A percentile compares a stretch with the other conserved stretches of the same genome.
Conservation (phyloP, 2,888 invertebrate genomes). For the Troides helena region DNA sequence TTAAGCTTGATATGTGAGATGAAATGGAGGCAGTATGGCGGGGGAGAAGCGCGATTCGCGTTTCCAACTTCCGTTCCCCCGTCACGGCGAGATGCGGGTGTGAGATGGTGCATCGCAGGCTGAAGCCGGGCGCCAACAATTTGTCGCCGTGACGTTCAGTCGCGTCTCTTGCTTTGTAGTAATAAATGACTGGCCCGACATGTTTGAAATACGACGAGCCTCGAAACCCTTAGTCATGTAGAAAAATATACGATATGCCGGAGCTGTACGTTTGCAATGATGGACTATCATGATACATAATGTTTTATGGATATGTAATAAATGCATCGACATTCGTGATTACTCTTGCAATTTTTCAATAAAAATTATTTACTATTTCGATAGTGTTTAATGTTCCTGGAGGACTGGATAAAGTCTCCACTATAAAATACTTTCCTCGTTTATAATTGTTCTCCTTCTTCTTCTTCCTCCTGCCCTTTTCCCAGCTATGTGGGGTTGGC, state of each 20-base stretch:
- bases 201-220: constrained; percentile 24
- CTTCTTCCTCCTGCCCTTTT: too few species aligned
- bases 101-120: constrained; percentile 8
- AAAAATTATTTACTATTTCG: too few species aligned
- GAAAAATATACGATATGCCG: background rate
- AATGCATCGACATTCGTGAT: too few species aligned
- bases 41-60: constrained; percentile 26
- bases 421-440: too few species aligned
- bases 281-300: background rate
- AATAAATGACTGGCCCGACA: constrained; percentile 24
- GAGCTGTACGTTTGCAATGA: background rate
- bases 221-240: constrained; percentile 1
- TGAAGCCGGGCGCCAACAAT: constrained; percentile 17
- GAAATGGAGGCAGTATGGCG: constrained; percentile 39
- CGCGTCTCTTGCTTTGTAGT: constrained; percentile 18
- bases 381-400: too few species aligned
- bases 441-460: too few species aligned
- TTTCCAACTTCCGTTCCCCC: constrained; percentile 31
- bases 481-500: too few species aligned
- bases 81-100: constrained; percentile 26
- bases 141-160: constrained; percentile 26
- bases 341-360: too few species aligned
- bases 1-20: constrained; percentile 36
- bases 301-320: background rate
- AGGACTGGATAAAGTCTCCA: too few species aligned